Evolutionary conservation across 1,140 invertebrate genomes (phyloP).

Genomic region (Drosophila oshimai): DNA sequence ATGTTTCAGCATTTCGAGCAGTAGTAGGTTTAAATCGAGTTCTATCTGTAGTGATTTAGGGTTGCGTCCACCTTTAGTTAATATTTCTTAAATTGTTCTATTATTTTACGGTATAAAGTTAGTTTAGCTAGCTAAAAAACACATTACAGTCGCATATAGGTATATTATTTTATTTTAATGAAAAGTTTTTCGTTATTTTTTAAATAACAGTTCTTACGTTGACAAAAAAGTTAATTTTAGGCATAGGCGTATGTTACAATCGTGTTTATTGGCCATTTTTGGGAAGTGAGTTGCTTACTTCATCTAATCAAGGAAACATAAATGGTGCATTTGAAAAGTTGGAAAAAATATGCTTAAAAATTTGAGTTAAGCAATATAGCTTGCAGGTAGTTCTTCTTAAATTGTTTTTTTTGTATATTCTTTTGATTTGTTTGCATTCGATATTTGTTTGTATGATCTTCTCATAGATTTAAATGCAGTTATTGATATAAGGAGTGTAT

Average conservation of each 20-base stretch:
- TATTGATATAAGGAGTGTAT: conserved; percentile 53
- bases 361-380: not conserved
- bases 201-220: conserved; percentile 54
- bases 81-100: conserved; percentile 51
- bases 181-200: conserved; percentile 64
- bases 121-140: conserved; percentile 73
- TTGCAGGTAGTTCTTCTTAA: not conserved
- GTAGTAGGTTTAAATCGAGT: conserved; percentile 54
- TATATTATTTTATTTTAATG: conserved; percentile 48
- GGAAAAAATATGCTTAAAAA: not conserved
- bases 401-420: conserved; percentile 4
- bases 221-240: conserved; percentile 38
- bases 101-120: conserved; percentile 74
- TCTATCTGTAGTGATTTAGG: conserved; percentile 37
- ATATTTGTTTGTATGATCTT: conserved; percentile 14
- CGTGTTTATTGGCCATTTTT: conserved; percentile 39
- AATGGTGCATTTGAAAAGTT: not conserved
- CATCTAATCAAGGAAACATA: conserved; percentile 6
- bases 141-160: conserved; percentile 65
- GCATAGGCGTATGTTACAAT: conserved; percentile 47
- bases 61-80: conserved; percentile 37
- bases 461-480: conserved; percentile 55
- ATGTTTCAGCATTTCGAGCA: conserved; percentile 71
- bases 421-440: conserved; percentile 45
- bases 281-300: conserved; percentile 21